Base-by-base conservation (phyloP, 2,797 vertebrate genomes). In the Epinephelus awoara region DNA sequence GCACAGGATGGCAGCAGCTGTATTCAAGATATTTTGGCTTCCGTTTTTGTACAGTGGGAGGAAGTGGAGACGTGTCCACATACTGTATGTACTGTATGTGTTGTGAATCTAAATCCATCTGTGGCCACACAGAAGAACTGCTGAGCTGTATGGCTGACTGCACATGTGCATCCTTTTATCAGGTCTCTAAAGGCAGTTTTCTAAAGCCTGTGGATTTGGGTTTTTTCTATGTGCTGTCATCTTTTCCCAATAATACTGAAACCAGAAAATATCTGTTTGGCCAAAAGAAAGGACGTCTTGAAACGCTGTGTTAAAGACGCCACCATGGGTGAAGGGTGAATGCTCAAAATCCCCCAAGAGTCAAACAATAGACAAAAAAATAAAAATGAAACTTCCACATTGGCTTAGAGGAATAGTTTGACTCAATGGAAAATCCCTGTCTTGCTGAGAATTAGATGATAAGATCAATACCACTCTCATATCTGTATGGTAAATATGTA, bases 81-180 rank as follows among this genome's bases (percentile, higher is more conserved):
- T 46, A 49, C 66, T 38, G 40, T 59, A 34, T 62, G 49, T 25
- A 3, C 54, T 64, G 64, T 10, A 21, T 7, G 7, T 75, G 63
- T 29, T 49, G 34, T 58, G 38, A 76, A 73, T 73, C 25, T 54
- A 58, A 69, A 82, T 44, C 21, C 21, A 49, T 38, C 47, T 15
- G 34, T 25, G 42, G n/a, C 61, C 49, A 29, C 56, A 63, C 1
- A 52, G 34, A 56, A 50, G 27, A 12, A 21, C 42, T 15, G 4
- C n/a, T 19, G 38, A 49, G 34, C 50, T 66, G 42, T 12, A 29
- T 52, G 75, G 38, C 58, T 34, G 23, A 80, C 29, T 72, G 67
- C 77, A 83, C 72, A 80, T 68, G 56, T 86, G 76, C 67, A 75
- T 81, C 61, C 23, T 75, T 78, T 85, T 55, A 80, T 72, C 80